Evolutionary conservation across 2,888 invertebrate species (phyloP).

Genomic region (Dorcus parallelipipedus): DNA sequence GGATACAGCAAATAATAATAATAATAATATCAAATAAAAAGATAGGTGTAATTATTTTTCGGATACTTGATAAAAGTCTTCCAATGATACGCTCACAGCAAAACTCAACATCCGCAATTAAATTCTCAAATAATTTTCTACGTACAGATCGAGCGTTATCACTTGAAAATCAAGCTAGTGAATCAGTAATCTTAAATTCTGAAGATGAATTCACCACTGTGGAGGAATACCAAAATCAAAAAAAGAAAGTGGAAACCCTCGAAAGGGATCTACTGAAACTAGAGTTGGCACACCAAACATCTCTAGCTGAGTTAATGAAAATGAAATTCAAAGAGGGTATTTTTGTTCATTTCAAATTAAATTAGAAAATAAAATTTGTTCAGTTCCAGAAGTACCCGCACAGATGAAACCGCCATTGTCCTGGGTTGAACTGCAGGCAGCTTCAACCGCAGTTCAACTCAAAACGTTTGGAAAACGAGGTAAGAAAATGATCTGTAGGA

Average conservation of each 20-base stretch:
- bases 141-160: too few species aligned
- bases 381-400: background rate
- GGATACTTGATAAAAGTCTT: too few species aligned
- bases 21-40: too few species aligned
- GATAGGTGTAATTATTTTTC: too few species aligned
- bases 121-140: too few species aligned
- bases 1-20: too few species aligned
- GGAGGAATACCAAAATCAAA: conserved; percentile 12
- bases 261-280: conserved; percentile 3
- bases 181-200: too few species aligned
- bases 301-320: conserved; percentile 51
- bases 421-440: conserved; percentile 57
- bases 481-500: conserved; percentile 13
- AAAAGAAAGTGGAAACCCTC: conserved; percentile 2
- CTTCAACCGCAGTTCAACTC: conserved; percentile 55
- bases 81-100: too few species aligned
- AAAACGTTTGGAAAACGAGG: conserved; percentile 55
- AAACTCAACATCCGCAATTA: too few species aligned
- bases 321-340: conserved; percentile 49
- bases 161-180: too few species aligned
- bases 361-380: background rate
- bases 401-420: conserved; percentile 20
- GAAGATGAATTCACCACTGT: too few species aligned
- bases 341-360: conserved; percentile 22
- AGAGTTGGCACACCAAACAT: conserved; percentile 48